Evolutionary conservation across 2,797 vertebrate genomes (phyloP), one percentile per base, ranked within the genome.

Genomic region (Lagocephalus sceleratus): DNA sequence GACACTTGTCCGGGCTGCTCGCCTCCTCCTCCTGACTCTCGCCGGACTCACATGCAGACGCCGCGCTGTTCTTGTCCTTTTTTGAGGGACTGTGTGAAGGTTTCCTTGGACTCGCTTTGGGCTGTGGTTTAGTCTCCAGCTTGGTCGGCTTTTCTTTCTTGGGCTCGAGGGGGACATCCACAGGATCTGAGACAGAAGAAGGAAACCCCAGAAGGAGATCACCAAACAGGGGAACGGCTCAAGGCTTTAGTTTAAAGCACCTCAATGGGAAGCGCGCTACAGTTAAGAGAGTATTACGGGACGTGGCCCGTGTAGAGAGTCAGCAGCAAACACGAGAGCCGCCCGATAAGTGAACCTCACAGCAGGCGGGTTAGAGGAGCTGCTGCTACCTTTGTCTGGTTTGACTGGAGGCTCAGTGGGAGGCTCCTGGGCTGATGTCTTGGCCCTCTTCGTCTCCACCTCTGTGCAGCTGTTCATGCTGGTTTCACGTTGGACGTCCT

Each of bases 391-490:
- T 81, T 63, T 69, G 17, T 73, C 71, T 59, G 61, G 29, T 19
- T 55, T 66, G 41, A 49, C 44, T 5, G 57, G 5, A 16, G 53
- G 57, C 57, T 75, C 72, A 39, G 19, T 5, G 2, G 58, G 53
- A 43, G 68, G 54, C n/a, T 62, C 73, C 32, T 62, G 75, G 26
- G n/a, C 48, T 10, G 42, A 60, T 47, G 87, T 45, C 68, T 83
- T 87, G 47, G 70, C 47, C 53, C 76, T 89, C 74, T 91, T 87
- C 23, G 63, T 60, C 58, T 86, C 75, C 51, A 72, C 39, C 51
- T 74, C 78, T 22, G 80, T 71, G 5, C 49, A 26, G n/a, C 71
- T 78, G 62, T 70, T 51, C 0, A 71, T 65, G 0, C 49, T 58
- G 11, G 22, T 49, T 29, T 80, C 65, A 0, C 79, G 68, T 10